Percentiles rank a stretch among this genome's conserved stretches.
Evolutionary conservation across 1,140 invertebrate genomes (phyloP).

Genomic region (Littorina saxatilis): DNA sequence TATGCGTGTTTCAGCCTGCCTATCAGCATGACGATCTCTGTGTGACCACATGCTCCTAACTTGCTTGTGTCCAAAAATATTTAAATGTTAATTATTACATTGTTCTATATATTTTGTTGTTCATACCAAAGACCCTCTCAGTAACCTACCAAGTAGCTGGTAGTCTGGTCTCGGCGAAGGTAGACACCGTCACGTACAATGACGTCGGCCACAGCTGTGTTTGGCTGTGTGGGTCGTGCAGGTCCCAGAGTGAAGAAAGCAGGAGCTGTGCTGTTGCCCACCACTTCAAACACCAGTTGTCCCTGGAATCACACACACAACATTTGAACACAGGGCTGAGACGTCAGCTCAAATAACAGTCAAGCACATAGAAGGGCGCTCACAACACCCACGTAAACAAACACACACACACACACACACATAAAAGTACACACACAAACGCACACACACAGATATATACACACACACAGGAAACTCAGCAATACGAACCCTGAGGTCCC

Average conservation of each 20-base stretch:
- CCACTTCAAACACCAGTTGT: slow-evolving; percentile 59
- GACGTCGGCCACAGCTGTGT: neutral
- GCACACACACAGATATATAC: neutral
- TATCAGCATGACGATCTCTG: too few species aligned
- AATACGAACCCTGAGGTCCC: slow-evolving; percentile 54
- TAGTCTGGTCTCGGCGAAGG: neutral
- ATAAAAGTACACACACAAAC: neutral
- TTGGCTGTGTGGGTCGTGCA: neutral
- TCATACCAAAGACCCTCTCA: too few species aligned
- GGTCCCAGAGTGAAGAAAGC: slow-evolving; percentile 56
- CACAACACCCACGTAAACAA: neutral
- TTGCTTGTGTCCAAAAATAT: too few species aligned
- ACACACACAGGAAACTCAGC: neutral
- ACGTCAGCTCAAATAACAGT: too few species aligned
- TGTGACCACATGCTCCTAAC: too few species aligned
- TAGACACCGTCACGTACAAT: neutral
- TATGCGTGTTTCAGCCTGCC: too few species aligned
- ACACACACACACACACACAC: slow-evolving; percentile 7
- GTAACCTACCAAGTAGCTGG: neutral
- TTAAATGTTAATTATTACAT: too few species aligned
- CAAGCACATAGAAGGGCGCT: neutral
- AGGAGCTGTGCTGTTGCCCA: slow-evolving; percentile 60
- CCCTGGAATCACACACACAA: slow-evolving; percentile 53
- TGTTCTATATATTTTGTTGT: too few species aligned
- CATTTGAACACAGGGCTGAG: too few species aligned